A percentile compares a stretch with the other conserved stretches of the same genome.
Evolutionary conservation across 2,797 vertebrate genomes (phyloP).

Genomic region (Tenualosa ilisha): DNA sequence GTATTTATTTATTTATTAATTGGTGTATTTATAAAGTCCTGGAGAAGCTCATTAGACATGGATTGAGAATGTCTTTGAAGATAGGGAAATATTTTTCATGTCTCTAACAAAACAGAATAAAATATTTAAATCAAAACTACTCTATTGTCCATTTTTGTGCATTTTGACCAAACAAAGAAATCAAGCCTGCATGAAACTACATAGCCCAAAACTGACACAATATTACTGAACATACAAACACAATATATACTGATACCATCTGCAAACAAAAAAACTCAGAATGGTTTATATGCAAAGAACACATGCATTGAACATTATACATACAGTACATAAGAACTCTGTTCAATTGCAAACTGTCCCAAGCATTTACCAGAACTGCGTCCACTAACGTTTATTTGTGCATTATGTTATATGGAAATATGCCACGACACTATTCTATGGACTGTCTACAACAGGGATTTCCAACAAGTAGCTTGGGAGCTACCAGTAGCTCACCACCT

Average conservation of each 20-base stretch:
- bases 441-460: no score
- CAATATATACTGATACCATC: neutral
- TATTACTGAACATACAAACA: neutral
- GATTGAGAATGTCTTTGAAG: neutral
- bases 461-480: no score
- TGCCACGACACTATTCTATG: no score
- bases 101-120: neutral
- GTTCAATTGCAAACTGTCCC: no score
- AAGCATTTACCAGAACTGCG: no score
- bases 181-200: neutral
- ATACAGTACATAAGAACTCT: neutral
- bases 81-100: slow-evolving; percentile 5
- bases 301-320: no score
- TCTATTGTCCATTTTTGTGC: neutral
- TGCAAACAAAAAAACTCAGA: neutral
- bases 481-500: no score
- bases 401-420: no score
- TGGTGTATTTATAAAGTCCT: neutral
- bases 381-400: no score
- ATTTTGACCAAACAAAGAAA: neutral
- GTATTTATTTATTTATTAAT: slow-evolving; percentile 11
- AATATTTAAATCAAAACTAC: neutral
- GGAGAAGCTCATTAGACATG: neutral
- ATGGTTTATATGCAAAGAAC: neutral
- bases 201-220: neutral